These are phyloP conservation scores for Malurus leucopterus DNA, from an alignment of 2,797 vertebrate species.

Conservation along the genomic window DNA sequence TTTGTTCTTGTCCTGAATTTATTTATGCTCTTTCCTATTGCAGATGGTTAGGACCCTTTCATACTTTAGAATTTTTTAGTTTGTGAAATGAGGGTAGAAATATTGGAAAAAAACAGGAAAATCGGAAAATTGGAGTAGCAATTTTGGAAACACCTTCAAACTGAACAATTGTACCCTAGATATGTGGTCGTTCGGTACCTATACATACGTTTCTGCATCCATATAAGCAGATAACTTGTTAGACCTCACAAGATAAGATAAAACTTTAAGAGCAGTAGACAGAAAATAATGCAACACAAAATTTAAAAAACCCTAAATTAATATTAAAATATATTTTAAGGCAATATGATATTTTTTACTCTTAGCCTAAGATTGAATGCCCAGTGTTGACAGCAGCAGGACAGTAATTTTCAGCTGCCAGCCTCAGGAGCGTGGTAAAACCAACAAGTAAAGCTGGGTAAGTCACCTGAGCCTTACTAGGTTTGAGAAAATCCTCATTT, in stretches of 20 bases:
- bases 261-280: not conserved
- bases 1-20: not conserved
- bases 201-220: not conserved
- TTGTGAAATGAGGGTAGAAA: not conserved
- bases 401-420: not conserved
- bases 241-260: not conserved
- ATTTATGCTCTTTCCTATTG: not conserved
- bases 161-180: not conserved
- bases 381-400: not conserved
- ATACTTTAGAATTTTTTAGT: not conserved
- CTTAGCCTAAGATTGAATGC: not conserved
- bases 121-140: not conserved
- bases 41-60: not conserved
- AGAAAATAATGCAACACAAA: not conserved
- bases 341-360: not conserved
- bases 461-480: not conserved
- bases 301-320: not conserved
- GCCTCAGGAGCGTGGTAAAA: not conserved
- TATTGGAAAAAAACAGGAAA: not conserved
- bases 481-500: not conserved
- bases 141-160: not conserved
- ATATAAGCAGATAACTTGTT: not conserved
- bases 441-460: not conserved
- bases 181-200: not conserved
- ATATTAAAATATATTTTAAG: not conserved